A percentile compares a stretch with the other conserved stretches of the same genome.
Conservation (phyloP, 2,888 invertebrate genomes). For the Lochmaea capreae region DNA sequence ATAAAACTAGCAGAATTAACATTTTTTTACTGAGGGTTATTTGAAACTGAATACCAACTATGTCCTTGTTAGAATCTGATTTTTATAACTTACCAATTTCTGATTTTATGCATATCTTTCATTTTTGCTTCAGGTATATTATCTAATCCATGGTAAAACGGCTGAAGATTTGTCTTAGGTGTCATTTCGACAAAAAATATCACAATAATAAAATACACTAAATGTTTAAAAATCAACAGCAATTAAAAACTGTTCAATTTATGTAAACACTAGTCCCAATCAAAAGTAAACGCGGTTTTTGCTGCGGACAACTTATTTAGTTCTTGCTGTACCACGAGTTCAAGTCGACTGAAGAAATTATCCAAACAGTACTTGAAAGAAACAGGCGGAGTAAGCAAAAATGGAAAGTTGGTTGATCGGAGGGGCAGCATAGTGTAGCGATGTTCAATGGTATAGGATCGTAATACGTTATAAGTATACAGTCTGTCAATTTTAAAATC, state of each 20-base stretch:
- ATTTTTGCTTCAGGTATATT: slow-evolving; percentile 68
- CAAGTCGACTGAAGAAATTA: slow-evolving; percentile 8
- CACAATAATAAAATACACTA: slow-evolving; percentile 7
- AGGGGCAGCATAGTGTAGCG: slow-evolving; percentile 13
- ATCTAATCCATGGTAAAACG: slow-evolving; percentile 70
- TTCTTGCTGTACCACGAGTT: neutral
- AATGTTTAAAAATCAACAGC: neutral
- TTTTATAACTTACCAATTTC: slow-evolving; percentile 68
- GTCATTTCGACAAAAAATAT: neutral
- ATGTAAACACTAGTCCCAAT: slow-evolving; percentile 14
- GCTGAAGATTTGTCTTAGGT: slow-evolving; percentile 62
- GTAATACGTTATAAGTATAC: neutral
- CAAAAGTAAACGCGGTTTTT: slow-evolving; percentile 12
- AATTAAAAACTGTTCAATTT: neutral
- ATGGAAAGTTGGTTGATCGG: slow-evolving; percentile 34
- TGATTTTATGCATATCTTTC: slow-evolving; percentile 71
- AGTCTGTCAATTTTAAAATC: neutral
- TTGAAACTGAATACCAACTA: too few species aligned
- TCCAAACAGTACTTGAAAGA: slow-evolving; percentile 11
- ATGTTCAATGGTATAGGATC: neutral
- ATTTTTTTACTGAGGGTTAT: too few species aligned
- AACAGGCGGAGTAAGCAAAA: slow-evolving; percentile 30
- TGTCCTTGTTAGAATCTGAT: neutral
- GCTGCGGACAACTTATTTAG: slow-evolving; percentile 20
- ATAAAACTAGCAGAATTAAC: too few species aligned